Conservation (phyloP, 2,888 invertebrate species). For the Eucera pruinosa region DNA sequence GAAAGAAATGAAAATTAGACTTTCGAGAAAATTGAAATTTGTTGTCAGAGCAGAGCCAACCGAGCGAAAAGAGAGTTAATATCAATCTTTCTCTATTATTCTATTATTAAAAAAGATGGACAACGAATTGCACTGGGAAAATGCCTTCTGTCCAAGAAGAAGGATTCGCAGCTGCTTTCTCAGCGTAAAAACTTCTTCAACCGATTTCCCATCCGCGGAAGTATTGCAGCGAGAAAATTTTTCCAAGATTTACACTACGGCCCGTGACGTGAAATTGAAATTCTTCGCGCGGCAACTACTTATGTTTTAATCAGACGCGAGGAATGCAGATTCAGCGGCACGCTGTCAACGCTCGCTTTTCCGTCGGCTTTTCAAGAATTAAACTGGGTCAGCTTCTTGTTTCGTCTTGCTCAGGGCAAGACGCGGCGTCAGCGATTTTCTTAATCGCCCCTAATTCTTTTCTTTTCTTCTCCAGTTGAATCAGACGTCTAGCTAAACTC, state of each 20-base stretch:
- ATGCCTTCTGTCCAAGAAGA: no score
- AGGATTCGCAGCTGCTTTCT: background rate
- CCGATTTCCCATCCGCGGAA: background rate
- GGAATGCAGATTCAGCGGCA: conserved; percentile 29
- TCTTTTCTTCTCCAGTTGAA: background rate
- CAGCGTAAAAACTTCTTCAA: background rate
- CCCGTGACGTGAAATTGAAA: conserved; percentile 13
- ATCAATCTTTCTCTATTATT: no score
- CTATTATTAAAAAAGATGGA: no score
- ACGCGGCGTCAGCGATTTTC: conserved; percentile 24
- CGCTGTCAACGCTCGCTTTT: conserved; percentile 19
- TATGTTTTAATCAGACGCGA: conserved; percentile 8
- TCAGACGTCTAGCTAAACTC: background rate
- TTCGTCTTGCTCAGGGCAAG: conserved; percentile 24
- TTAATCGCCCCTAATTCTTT: conserved; percentile 20
- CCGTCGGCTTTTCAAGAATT: conserved; percentile 28
- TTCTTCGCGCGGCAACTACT: conserved; percentile 15
- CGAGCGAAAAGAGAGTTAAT: no score
- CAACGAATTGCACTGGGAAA: no score
- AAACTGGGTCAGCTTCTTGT: conserved; percentile 43
- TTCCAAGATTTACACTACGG: conserved; percentile 12
- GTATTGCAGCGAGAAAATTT: conserved; percentile 1
- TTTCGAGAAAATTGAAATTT: no score
- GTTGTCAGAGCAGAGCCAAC: no score
- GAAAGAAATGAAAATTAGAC: background rate